phyloP scores from a whole-genome alignment of 2,888 invertebrate species.

The Platycheirus rosarum region DNA sequence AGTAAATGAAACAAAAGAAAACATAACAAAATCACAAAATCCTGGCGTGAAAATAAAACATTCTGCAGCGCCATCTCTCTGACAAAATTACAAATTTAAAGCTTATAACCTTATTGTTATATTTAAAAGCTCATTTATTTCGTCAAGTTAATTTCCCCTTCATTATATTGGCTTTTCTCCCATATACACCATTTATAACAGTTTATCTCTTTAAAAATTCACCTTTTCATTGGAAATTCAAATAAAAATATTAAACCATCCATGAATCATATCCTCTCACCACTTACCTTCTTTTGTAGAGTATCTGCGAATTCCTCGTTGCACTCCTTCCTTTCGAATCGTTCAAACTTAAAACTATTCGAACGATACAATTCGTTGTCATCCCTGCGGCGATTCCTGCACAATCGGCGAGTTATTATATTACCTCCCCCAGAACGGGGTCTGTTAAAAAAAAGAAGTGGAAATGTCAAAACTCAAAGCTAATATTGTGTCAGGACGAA shows the following conservation, averaged over 20 bases:
- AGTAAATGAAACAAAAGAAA: too few species aligned
- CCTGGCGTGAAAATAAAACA: too few species aligned
- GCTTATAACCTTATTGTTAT: background rate
- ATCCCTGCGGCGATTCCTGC: constrained; percentile 88
- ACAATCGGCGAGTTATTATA: constrained; percentile 88
- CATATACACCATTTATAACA: constrained; percentile 15
- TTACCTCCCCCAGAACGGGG: constrained; percentile 82
- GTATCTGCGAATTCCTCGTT: constrained; percentile 85
- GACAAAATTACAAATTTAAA: constrained; percentile 1
- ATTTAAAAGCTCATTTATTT: constrained; percentile 20
- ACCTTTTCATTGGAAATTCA: constrained; percentile 5
- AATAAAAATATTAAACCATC: constrained; percentile 33
- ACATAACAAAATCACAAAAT: too few species aligned
- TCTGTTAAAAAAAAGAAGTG: constrained; percentile 73
- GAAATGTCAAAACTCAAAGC: background rate
- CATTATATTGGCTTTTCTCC: background rate
- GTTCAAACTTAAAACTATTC: constrained; percentile 94
- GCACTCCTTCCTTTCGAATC: constrained; percentile 88
- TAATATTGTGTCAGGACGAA: background rate
- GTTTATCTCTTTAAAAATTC: background rate
- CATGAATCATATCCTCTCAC: too few species aligned
- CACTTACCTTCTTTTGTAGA: constrained; percentile 88
- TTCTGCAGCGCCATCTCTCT: constrained; percentile 32
- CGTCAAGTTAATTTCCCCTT: constrained; percentile 46
- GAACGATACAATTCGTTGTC: constrained; percentile 94